These are phyloP conservation scores for Turritopsis dohrnii DNA, from an alignment of 30 jellyfish, hydroid and myxozoan species.

Conservation along the genomic window DNA sequence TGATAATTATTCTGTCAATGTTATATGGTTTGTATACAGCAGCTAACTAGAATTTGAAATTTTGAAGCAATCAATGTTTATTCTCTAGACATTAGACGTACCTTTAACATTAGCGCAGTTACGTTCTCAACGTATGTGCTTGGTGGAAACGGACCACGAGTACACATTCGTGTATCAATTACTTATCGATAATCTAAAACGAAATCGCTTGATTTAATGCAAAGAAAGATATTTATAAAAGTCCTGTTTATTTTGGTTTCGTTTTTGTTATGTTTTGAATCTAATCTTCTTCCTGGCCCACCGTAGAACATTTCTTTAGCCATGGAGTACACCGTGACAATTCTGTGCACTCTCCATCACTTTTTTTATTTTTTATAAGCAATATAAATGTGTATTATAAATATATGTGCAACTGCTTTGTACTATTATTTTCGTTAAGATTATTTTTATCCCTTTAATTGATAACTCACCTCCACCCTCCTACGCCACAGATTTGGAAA, in stretches of 20 bases:
- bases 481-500: background rate
- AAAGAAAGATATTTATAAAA: background rate
- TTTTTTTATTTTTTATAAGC: too few species aligned
- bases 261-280: too few species aligned
- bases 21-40: too few species aligned
- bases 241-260: background rate
- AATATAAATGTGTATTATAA: background rate
- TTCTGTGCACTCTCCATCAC: too few species aligned
- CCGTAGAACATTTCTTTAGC: too few species aligned
- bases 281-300: too few species aligned
- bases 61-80: too few species aligned
- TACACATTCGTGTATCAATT: constrained; percentile 76
- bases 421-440: background rate
- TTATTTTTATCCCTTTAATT: background rate
- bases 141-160: constrained; percentile 76
- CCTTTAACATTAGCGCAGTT: constrained; percentile 86
- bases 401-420: background rate
- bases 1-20: too few species aligned
- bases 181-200: constrained; percentile 51
- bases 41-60: too few species aligned
- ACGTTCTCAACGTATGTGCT: constrained; percentile 88
- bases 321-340: too few species aligned
- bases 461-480: background rate
- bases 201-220: constrained; percentile 69
- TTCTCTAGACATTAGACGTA: constrained; percentile 72